Conservation (phyloP, 2,888 invertebrate genomes). For the Therioaphis trifolii region DNA sequence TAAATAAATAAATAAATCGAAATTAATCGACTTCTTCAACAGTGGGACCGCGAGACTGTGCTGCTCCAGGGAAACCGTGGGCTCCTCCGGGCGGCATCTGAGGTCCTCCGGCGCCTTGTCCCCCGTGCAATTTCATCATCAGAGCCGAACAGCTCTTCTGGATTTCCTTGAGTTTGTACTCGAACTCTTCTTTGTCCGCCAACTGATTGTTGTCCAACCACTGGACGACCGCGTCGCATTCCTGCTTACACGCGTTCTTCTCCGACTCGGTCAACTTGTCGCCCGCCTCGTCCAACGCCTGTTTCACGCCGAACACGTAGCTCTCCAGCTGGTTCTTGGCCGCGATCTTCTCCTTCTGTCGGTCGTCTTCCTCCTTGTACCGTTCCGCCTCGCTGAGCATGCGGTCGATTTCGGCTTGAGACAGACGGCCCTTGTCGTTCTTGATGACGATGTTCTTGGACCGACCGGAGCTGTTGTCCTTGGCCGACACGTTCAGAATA, state of each 20-base stretch:
- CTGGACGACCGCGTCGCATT: constrained; percentile 68
- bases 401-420: constrained; percentile 71
- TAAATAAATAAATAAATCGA: too few relatives aligned
- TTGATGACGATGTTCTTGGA: constrained; percentile 70
- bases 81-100: background rate
- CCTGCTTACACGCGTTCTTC: constrained; percentile 68
- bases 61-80: background rate
- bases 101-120: background rate
- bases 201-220: constrained; percentile 71
- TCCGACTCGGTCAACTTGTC: constrained; percentile 69
- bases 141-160: constrained; percentile 69
- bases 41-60: constrained; percentile 46
- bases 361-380: constrained; percentile 69
- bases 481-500: constrained; percentile 69
- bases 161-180: constrained; percentile 69
- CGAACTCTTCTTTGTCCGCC: constrained; percentile 70
- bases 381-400: constrained; percentile 69
- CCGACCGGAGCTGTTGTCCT: constrained; percentile 70
- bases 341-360: constrained; percentile 68
- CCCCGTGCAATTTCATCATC: constrained; percentile 69
- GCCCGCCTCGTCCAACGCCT: constrained; percentile 68
- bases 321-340: constrained; percentile 70
- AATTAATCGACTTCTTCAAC: constrained; percentile 63
- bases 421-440: constrained; percentile 71
- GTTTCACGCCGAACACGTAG: constrained; percentile 68